phyloP scores from a whole-genome alignment of 2,113 vertebrate species.

The Antechinus flavipes region DNA sequence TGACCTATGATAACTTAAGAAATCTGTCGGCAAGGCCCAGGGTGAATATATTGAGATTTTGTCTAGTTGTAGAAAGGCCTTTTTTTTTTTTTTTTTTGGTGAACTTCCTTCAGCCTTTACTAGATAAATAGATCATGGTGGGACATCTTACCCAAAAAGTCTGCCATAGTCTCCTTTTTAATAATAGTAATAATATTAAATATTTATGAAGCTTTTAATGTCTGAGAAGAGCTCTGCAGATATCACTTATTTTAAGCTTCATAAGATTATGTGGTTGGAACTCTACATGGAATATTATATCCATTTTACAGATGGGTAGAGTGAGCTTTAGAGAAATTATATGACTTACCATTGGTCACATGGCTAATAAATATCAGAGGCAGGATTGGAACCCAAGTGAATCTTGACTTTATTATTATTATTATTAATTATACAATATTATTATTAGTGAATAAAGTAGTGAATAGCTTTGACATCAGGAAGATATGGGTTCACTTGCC shows the following conservation, averaged over 20 bases:
- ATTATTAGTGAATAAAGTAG: not conserved
- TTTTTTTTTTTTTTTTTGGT: not conserved
- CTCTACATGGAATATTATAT: not conserved
- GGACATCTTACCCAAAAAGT: not conserved
- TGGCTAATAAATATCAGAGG: not conserved
- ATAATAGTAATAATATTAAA: not conserved
- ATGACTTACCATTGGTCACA: not conserved
- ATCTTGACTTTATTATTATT: not conserved
- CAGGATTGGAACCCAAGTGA: not conserved
- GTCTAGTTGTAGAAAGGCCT: not conserved
- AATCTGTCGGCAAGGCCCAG: not conserved
- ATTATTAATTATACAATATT: not conserved
- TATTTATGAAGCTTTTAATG: not conserved
- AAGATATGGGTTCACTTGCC: not conserved
- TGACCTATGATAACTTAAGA: not conserved
- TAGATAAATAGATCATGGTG: not conserved
- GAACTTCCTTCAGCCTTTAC: not conserved
- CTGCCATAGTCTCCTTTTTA: not conserved
- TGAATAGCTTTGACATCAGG: not conserved
- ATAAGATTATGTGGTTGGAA: not conserved
- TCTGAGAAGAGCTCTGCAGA: not conserved
- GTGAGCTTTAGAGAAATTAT: not conserved
- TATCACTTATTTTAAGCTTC: not conserved
- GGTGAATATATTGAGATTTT: not conserved
- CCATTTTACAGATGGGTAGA: not conserved